Percentiles rank a stretch among this genome's conserved stretches.
Conservation (phyloP, 2,888 invertebrate species). For the Protodeltote pygarga region DNA sequence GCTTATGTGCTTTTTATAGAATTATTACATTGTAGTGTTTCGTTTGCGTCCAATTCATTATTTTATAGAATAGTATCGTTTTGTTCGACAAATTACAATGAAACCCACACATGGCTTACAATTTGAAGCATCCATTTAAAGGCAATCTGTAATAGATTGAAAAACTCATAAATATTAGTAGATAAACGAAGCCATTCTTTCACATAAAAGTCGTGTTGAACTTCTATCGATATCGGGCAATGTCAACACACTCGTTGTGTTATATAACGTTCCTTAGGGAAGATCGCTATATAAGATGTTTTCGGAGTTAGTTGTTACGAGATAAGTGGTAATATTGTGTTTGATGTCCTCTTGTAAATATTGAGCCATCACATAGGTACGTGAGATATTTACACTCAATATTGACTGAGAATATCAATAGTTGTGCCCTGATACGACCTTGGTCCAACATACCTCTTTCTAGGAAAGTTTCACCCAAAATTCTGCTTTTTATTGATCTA, state of each 20-base stretch:
- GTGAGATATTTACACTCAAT: slow-evolving; percentile 83
- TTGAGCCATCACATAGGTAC: slow-evolving; percentile 77
- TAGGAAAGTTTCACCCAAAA: slow-evolving; percentile 51
- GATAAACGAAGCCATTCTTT: slow-evolving; percentile 67
- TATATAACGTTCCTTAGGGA: slow-evolving; percentile 61
- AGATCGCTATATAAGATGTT: slow-evolving; percentile 71
- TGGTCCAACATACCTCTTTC: slow-evolving; percentile 65
- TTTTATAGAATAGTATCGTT: slow-evolving; percentile 39
- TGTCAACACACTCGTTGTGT: slow-evolving; percentile 69
- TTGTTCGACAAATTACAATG: slow-evolving; percentile 54
- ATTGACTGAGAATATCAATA: slow-evolving; percentile 82
- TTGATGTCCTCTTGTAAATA: slow-evolving; percentile 82
- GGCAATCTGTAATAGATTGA: slow-evolving; percentile 65
- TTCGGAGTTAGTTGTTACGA: slow-evolving; percentile 78
- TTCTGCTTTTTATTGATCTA: slow-evolving; percentile 24
- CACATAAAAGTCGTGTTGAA: slow-evolving; percentile 68
- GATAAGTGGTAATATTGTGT: slow-evolving; percentile 85
- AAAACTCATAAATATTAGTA: slow-evolving; percentile 66
- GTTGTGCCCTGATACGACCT: slow-evolving; percentile 73
- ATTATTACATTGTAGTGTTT: slow-evolving; percentile 22
- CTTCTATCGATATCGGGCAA: slow-evolving; percentile 66
- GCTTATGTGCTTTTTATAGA: slow-evolving; percentile 30
- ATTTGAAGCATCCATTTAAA: slow-evolving; percentile 61
- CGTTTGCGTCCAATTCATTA: slow-evolving; percentile 24
- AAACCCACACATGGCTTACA: slow-evolving; percentile 57